Conservation (phyloP, 2,888 invertebrate genomes). For the Alviniconcha strummeri region DNA sequence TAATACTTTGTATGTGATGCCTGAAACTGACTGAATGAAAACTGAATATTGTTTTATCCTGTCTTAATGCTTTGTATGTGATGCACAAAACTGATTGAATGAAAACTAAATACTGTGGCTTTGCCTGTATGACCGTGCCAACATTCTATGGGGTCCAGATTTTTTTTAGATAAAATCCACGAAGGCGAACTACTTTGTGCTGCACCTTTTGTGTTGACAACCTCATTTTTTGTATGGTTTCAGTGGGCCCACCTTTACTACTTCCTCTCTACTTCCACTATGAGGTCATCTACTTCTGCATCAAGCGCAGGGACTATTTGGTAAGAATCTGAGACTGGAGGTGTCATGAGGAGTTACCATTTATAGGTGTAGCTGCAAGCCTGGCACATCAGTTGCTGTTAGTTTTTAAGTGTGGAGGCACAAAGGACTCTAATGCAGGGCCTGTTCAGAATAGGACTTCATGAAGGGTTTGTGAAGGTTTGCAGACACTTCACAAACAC, state of each 20-base stretch:
- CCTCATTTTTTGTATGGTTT: constrained; percentile 36
- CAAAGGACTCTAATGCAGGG: background rate
- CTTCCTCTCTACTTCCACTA: constrained; percentile 70
- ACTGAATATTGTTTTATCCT: too few relatives aligned
- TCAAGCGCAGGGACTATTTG: constrained; percentile 66
- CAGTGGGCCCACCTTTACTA: constrained; percentile 69
- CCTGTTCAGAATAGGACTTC: background rate
- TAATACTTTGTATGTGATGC: too few relatives aligned
- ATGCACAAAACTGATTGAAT: too few relatives aligned
- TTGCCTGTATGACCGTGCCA: too few relatives aligned
- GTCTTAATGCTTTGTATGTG: too few relatives aligned
- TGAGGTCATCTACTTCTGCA: constrained; percentile 67
- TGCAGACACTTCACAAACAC: too few relatives aligned
- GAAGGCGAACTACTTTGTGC: background rate
- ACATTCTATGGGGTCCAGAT: background rate
- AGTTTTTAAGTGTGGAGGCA: constrained; percentile 9
- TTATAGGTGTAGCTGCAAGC: too few relatives aligned
- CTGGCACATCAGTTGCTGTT: background rate
- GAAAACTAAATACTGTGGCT: background rate
- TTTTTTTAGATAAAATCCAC: background rate
- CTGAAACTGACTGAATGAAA: too few relatives aligned
- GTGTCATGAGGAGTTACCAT: too few relatives aligned
- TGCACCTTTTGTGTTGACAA: background rate
- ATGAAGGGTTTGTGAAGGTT: too few relatives aligned
- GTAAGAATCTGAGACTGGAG: constrained; percentile 48